Evolutionary conservation across 2,113 vertebrate species (phyloP).

Genomic region (Mesocricetus auratus): DNA sequence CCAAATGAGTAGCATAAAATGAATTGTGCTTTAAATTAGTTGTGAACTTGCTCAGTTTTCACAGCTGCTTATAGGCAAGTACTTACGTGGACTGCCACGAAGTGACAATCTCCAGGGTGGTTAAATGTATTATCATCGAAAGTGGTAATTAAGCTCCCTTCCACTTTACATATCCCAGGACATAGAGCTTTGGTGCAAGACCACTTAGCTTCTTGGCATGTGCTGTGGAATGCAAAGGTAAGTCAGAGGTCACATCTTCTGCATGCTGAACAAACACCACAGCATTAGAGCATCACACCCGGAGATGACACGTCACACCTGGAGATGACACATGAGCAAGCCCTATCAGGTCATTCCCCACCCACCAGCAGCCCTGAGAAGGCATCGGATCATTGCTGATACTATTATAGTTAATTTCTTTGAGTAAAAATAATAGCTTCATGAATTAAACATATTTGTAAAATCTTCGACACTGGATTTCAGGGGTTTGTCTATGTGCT

Average conservation of each 20-base stretch:
- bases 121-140: constrained; percentile 80
- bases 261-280: neutral
- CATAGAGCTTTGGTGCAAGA: constrained; percentile 74
- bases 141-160: constrained; percentile 79
- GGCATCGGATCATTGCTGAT: neutral
- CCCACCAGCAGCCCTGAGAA: neutral
- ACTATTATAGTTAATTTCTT: neutral
- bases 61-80: neutral
- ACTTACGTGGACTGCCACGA: constrained; percentile 80
- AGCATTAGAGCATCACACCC: neutral
- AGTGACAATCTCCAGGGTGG: constrained; percentile 82
- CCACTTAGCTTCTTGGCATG: constrained; percentile 82
- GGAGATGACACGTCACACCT: neutral
- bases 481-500: neutral
- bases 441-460: neutral
- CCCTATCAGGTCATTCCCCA: neutral
- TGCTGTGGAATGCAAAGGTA: constrained; percentile 70
- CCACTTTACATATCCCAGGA: constrained; percentile 82
- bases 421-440: neutral
- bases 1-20: neutral
- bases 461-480: neutral
- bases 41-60: neutral
- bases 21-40: neutral
- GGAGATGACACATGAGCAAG: neutral
- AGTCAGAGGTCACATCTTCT: neutral